These are phyloP conservation scores for Cheilosia impressa DNA, from an alignment of 2,888 invertebrate species.

Conservation along the genomic window DNA sequence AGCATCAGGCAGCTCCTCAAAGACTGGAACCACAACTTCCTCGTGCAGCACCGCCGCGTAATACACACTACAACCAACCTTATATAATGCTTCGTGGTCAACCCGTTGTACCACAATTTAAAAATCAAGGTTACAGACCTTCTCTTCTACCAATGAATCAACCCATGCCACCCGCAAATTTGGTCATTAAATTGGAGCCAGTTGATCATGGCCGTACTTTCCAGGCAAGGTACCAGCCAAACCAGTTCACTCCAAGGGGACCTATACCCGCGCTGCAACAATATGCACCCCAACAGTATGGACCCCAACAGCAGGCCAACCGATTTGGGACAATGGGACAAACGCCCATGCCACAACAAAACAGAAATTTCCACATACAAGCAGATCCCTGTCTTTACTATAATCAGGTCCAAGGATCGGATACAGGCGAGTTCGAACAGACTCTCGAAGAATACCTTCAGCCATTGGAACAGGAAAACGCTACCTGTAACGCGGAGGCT, in stretches of 20 bases:
- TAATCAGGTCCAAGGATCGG: constrained; percentile 1
- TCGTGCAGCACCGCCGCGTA: constrained; percentile 3
- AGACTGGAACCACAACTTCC: neutral
- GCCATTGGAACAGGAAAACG: neutral
- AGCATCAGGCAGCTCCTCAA: no score
- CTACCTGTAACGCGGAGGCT: neutral
- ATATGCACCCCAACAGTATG: constrained; percentile 7
- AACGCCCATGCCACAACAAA: neutral
- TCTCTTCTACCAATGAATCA: neutral
- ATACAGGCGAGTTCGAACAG: neutral
- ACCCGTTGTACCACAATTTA: constrained; percentile 1
- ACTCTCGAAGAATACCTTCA: constrained; percentile 2
- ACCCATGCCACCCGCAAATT: neutral
- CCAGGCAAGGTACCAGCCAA: constrained; percentile 7
- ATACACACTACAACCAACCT: neutral
- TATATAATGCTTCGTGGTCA: no score
- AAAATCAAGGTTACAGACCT: neutral
- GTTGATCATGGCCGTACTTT: constrained; percentile 13
- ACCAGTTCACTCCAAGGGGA: neutral
- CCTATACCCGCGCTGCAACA: neutral
- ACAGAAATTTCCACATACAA: constrained; percentile 3
- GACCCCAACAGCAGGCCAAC: constrained; percentile 3
- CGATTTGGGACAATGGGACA: constrained; percentile 1
- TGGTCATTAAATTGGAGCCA: constrained; percentile 5
- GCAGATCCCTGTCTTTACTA: neutral